Base-by-base conservation (phyloP, 2,113 vertebrate species). In the Tautogolabrus adspersus region DNA sequence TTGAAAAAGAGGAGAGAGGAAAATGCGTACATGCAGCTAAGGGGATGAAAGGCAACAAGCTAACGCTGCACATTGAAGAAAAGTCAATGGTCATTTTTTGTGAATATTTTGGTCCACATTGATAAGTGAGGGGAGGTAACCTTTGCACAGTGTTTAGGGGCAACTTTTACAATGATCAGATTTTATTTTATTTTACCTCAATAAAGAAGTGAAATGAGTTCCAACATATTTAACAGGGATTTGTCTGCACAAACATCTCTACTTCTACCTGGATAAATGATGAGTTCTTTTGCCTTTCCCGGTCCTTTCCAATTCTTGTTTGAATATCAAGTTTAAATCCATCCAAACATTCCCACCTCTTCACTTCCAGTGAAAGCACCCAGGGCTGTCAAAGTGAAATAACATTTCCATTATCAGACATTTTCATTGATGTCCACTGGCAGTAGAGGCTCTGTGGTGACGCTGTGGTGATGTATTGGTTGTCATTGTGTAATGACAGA, bases 401-500 rank as follows among this genome's bases (percentile, higher is more conserved):
- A 75, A 77, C 78, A 64, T 82, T 83, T 81, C 62, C 66, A 78
- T 85, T 69, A 85, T 64, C 67, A 66, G 75, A 83, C 71, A 40
- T 47, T 76, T 79, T 67, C 30, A 3, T 68, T 68, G 68, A 59
- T 66, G 68, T 83, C 65, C 55, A 16, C 19, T 1, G 8, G 44
- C 61, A 61, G 81, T 22, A n/a, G 61, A 44, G 57, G 26, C 61
- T 37, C 23, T 4, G n/a, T 8, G 38, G 16, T 47, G 57, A 8
- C 11, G 51, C 26, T 23, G 57, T 77, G 54, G 57, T 84, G 79
- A 88, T 69, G 71, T 82, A 89, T 90, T 69, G 86, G 47, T 81
- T 89, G 77, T 88, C 70, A 73, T 66, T 54, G 74, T 61, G 64
- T 68, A 44, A 85, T 76, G 88, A 87, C 67, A 81, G 78, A 66